Base-by-base conservation (phyloP, 1,140 invertebrate species). In the Drosophila parvula region DNA sequence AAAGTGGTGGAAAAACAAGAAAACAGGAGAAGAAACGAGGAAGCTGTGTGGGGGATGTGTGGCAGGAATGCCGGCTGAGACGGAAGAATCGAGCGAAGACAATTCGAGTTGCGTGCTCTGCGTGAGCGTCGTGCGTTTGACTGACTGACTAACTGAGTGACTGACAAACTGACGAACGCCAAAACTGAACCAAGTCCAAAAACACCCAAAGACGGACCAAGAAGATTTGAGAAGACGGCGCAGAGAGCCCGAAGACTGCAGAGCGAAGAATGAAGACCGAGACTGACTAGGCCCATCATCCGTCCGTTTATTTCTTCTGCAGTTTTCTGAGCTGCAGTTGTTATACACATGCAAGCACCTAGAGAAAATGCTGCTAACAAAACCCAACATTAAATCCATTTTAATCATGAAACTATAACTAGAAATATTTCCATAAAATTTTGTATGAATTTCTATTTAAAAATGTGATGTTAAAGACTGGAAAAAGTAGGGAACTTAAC, bases 21-120 rank as follows among this genome's bases (percentile, higher is more conserved):
- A 57, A 74, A 65, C 45, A 18, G 51, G 30, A 38, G 74, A 57
- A 50, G 55, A 58, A 78, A 71, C 40, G 34, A 32, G 55, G 79
- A 70, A 78, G 78, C 53, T 60, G n/a, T n/a, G n/a, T n/a, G 79
- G 36, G 73, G 69, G n/a, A 10, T 50, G 16, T 55, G 14, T 30
- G 48, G 61, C 55, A 83, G 70, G 77, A 88, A 88, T 88, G 73
- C 64, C 47, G 74, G 74, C 62, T 53, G 77, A 51, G 14, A 63
- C 68, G 22, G 22, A 3, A 22, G 22, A 22, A 22, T 22, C 22
- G 60, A 65, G 55, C 40, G 58, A 82, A 73, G 78, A 81, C 67
- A 90, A 89, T 86, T 85, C 74, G 63, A 90, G 73, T 83, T 91
- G 90, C 90, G 90, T 91, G 90, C 91, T 90, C 83, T 91, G 90